Evolutionary conservation across 2,113 vertebrate species (phyloP).

Genomic region (Charina bottae): DNA sequence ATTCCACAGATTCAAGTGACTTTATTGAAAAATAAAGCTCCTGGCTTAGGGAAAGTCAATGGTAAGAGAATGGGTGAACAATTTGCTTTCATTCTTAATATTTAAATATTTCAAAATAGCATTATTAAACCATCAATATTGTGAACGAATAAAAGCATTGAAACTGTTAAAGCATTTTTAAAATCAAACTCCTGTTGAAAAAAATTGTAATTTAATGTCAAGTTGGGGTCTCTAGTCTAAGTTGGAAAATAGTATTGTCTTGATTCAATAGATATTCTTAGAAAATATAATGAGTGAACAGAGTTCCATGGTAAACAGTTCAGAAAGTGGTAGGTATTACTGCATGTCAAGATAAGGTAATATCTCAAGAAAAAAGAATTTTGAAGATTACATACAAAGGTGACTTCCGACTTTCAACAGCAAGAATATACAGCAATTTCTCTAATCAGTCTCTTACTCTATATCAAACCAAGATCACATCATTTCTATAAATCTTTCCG

Average conservation of each 20-base stretch:
- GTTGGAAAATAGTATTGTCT: neutral
- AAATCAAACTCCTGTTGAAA: neutral
- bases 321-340: neutral
- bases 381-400: too few species aligned
- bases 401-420: too few species aligned
- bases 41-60: constrained; percentile 93
- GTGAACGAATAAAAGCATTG: neutral
- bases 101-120: neutral
- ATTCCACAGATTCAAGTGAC: constrained; percentile 99
- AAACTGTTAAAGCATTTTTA: neutral
- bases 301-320: neutral
- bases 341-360: neutral
- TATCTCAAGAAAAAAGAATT: too few species aligned
- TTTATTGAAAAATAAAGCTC: constrained; percentile 96
- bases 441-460: too few species aligned
- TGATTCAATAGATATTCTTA: neutral
- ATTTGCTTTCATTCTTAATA: neutral
- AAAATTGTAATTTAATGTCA: neutral
- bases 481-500: too few species aligned
- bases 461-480: too few species aligned
- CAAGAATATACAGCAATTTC: too few species aligned
- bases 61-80: constrained; percentile 79
- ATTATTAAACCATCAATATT: neutral
- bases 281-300: neutral
- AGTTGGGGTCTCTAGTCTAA: too few species aligned